Evolutionary conservation across 2,888 invertebrate genomes (phyloP), one percentile per base, ranked within the genome.

Genomic region (Prenolepis imparis): DNA sequence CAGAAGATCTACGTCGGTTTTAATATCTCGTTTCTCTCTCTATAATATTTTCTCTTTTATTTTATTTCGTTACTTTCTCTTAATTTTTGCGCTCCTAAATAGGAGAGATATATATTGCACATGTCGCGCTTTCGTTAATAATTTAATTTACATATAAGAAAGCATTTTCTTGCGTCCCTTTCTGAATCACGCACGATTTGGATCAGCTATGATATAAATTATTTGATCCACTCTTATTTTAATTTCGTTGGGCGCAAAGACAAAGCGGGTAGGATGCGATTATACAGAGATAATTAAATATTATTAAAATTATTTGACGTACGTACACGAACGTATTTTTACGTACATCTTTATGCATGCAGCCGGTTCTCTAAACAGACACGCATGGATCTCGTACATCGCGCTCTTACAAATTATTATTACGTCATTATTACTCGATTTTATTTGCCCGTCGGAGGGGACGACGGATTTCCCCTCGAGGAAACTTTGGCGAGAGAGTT

Each of bases 401-500:
- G 11, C 18, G 21, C 3, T 36, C n/a, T 86, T 73, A 85, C 24
- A 59, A 67, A 59, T 80, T 82, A 11, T 84, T 83, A 6, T 21
- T 64, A n/a, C 3, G 73, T 18, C 18, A 44, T 28, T n/a, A n/a
- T n/a, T 18, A 36, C 55, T 86, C n/a, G 82, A 61, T 66, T 28
- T 28, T 28, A 28, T 28, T 87, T 88, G 57, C 41, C 82, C 1
- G 55, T 48, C 1, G 84, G 41, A 1, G 52, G 21, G 28, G 86
- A 85, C 1, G 88, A 70, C 15, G 83, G 28, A 8, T 74, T 57
- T 52, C 52, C 52, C n/a, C 78, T 85, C 18, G 77, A 63, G 9
- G 90, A 83, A n/a, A 86, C 66, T 80, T 87, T 89, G 9, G 92
- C 92, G 4, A 94, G 82, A 1, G 92, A 92, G 36, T 87, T 93